These are phyloP conservation scores for Callaeas wilsoni DNA, from an alignment of 2,113 vertebrate species.

Conservation along the genomic window DNA sequence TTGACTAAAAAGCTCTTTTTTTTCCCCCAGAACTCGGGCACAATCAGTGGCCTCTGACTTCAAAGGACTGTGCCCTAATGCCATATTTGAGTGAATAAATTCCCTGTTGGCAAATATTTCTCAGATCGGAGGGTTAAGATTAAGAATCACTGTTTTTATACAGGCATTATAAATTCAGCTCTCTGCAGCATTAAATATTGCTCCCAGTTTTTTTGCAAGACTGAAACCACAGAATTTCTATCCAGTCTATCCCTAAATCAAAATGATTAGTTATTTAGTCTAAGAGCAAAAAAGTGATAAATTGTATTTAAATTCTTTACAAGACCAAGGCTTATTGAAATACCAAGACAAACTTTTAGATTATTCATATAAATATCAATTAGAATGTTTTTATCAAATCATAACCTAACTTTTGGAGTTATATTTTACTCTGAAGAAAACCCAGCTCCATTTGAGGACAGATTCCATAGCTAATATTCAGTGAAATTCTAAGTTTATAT, in stretches of 20 bases:
- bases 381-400: not conserved
- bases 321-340: not conserved
- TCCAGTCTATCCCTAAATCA: not conserved
- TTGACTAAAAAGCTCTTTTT: constrained; percentile 83
- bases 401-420: not conserved
- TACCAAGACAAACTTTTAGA: not conserved
- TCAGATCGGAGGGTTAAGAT: constrained; percentile 13
- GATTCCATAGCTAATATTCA: not conserved
- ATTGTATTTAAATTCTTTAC: not conserved
- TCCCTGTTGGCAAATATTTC: constrained; percentile 69
- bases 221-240: not conserved
- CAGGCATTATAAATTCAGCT: constrained; percentile 4
- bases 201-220: not conserved
- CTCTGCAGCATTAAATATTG: not conserved
- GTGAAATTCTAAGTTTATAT: not conserved
- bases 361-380: not conserved
- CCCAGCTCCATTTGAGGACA: not conserved
- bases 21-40: constrained; percentile 76
- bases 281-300: not conserved
- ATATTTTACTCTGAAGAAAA: not conserved
- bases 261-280: not conserved
- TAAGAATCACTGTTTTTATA: constrained; percentile 54
- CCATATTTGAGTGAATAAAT: constrained; percentile 73
- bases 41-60: constrained; percentile 89
- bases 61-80: constrained; percentile 79